Percentiles rank a stretch among this genome's conserved stretches.
phyloP scores from a whole-genome alignment of 1,140 invertebrate genomes.

The Drosophila setifemur region DNA sequence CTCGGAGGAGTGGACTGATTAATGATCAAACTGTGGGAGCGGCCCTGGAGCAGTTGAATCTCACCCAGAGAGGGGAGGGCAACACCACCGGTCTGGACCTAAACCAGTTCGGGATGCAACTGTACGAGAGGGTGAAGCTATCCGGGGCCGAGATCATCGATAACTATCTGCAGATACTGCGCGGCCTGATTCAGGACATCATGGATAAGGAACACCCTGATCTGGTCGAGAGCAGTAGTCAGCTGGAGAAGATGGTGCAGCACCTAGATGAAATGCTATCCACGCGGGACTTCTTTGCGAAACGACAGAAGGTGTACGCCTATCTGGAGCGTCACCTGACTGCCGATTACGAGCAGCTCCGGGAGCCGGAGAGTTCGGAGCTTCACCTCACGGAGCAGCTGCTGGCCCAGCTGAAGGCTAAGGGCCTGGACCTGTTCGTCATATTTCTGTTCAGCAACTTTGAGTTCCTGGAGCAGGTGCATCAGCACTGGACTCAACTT shows the following conservation, averaged over 20 bases:
- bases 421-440: conserved; percentile 68
- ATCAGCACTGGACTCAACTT: conserved; percentile 55
- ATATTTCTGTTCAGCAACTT: conserved; percentile 77
- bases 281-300: conserved; percentile 66
- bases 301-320: conserved; percentile 61
- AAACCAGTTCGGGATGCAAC: conserved; percentile 48
- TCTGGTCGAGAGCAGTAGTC: conserved; percentile 25
- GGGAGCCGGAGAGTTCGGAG: conserved; percentile 9
- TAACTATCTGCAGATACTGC: conserved; percentile 63
- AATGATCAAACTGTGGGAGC: conserved; percentile 48
- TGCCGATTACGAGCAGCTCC: conserved; percentile 42
- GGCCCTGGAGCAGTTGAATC: conserved; percentile 51
- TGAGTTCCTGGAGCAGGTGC: conserved; percentile 68
- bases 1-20: conserved; percentile 15
- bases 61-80: conserved; percentile 8
- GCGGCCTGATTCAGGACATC: conserved; percentile 60
- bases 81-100: conserved; percentile 33
- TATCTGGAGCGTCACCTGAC: conserved; percentile 56
- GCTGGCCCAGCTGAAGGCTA: conserved; percentile 50
- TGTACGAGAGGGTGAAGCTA: conserved; percentile 60
- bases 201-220: conserved; percentile 53
- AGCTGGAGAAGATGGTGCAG: conserved; percentile 24
- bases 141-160: conserved; percentile 68
- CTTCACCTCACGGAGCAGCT: conserved; percentile 55
- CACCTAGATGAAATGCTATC: conserved; percentile 58